A percentile compares a stretch with the other conserved stretches of the same genome.
These are phyloP conservation scores for Actenoides lindsayi DNA, from an alignment of 2,113 vertebrate genomes.

Conservation along the genomic window DNA sequence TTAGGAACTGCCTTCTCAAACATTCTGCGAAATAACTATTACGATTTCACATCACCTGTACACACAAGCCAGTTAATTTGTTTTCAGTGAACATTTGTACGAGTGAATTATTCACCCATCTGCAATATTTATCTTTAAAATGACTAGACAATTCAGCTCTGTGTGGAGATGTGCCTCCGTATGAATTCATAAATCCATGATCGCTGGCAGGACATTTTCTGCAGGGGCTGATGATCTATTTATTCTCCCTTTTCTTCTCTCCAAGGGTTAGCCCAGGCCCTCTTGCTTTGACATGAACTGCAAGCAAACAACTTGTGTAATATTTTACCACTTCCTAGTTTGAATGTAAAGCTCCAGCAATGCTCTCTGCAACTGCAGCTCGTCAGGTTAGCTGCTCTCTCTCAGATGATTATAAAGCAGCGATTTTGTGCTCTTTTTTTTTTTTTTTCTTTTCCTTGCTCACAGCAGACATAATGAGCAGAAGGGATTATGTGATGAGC, in stretches of 20 bases:
- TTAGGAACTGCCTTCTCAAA: background rate
- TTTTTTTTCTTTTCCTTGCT: background rate
- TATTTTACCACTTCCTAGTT: background rate
- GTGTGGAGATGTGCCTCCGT: background rate
- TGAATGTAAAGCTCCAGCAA: background rate
- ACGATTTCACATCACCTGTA: slow-evolving; percentile 11
- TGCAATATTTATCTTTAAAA: slow-evolving; percentile 68
- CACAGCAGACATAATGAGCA: background rate
- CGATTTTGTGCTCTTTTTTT: background rate
- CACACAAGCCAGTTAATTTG: slow-evolving; percentile 45
- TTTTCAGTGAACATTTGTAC: slow-evolving; percentile 47
- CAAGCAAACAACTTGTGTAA: background rate
- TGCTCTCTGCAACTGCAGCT: background rate
- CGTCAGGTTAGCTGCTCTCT: background rate
- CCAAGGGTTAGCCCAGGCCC: slow-evolving; percentile 14
- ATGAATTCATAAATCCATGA: slow-evolving; percentile 40
- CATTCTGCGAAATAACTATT: slow-evolving; percentile 20
- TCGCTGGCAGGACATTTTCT: slow-evolving; percentile 39
- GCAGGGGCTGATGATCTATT: slow-evolving; percentile 38
- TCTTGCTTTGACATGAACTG: slow-evolving; percentile 12
- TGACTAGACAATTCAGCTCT: slow-evolving; percentile 38
- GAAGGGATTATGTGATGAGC: background rate
- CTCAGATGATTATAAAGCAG: background rate
- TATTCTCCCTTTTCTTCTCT: slow-evolving; percentile 44
- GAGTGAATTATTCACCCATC: slow-evolving; percentile 65